These are phyloP conservation scores for Nestor notabilis DNA, from an alignment of 2,113 vertebrate genomes.

Conservation along the genomic window DNA sequence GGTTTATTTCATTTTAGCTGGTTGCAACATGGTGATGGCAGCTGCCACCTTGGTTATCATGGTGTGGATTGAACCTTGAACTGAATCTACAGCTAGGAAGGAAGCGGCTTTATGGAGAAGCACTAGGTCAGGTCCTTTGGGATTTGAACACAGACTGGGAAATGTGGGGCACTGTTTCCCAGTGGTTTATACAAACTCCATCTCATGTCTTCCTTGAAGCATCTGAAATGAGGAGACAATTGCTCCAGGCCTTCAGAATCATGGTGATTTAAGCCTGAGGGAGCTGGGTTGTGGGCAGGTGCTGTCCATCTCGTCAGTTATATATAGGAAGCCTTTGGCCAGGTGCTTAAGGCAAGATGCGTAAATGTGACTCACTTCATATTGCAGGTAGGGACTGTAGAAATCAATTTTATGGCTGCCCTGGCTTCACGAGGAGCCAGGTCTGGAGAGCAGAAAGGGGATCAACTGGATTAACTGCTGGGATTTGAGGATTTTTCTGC, in stretches of 20 bases:
- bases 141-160: neutral
- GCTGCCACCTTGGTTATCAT: neutral
- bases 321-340: neutral
- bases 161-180: neutral
- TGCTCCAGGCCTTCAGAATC: neutral
- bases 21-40: accelerated
- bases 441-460: neutral
- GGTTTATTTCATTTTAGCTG: neutral
- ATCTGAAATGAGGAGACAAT: neutral
- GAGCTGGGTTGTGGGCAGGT: neutral
- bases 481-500: neutral
- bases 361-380: accelerated
- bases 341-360: neutral
- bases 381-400: neutral
- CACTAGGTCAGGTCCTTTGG: neutral
- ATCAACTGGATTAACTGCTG: neutral
- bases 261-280: neutral
- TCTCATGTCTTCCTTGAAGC: neutral
- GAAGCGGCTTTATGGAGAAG: neutral
- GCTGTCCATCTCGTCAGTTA: neutral
- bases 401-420: neutral
- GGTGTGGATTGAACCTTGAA: neutral
- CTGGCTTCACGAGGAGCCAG: neutral
- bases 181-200: neutral
- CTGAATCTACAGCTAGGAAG: neutral